Evolutionary conservation across 2,113 vertebrate genomes (phyloP).

Genomic region (Cephalopholis sonnerati): DNA sequence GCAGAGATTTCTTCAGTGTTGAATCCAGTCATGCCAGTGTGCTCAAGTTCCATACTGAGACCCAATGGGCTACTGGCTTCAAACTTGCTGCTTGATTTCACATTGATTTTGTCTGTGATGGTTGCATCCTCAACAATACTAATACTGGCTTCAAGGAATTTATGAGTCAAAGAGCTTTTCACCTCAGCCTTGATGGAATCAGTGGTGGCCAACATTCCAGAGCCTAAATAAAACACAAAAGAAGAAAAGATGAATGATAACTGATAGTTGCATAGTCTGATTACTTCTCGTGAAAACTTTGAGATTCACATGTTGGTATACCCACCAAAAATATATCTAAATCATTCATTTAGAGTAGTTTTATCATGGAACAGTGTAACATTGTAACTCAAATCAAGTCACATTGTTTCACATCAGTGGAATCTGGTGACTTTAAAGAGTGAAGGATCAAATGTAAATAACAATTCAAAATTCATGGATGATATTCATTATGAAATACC

Average conservation of each 20-base stretch:
- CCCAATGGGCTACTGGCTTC: slow-evolving; percentile 86
- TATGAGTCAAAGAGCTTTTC: slow-evolving; percentile 87
- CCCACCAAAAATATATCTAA: too few relatives aligned
- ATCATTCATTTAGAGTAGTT: background rate
- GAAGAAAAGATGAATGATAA: background rate
- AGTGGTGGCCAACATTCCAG: slow-evolving; percentile 82
- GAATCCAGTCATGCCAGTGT: slow-evolving; percentile 75
- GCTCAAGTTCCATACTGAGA: slow-evolving; percentile 80
- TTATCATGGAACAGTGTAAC: background rate
- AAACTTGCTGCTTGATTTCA: slow-evolving; percentile 84
- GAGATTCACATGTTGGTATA: too few relatives aligned
- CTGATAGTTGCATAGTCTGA: background rate
- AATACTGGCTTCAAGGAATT: slow-evolving; percentile 86
- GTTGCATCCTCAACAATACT: slow-evolving; percentile 79
- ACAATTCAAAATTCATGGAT: background rate
- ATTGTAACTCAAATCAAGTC: background rate
- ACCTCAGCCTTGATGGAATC: slow-evolving; percentile 79
- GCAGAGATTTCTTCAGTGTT: slow-evolving; percentile 80
- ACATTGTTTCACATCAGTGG: background rate
- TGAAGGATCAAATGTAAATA: too few relatives aligned
- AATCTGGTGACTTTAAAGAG: background rate
- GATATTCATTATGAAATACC: slow-evolving; percentile 79
- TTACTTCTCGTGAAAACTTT: too few relatives aligned
- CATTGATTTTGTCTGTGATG: slow-evolving; percentile 68
- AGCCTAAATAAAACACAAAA: slow-evolving; percentile 82